These are phyloP conservation scores for Takifugu rubripes DNA, from an alignment of 2,797 vertebrate species.

Conservation along the genomic window DNA sequence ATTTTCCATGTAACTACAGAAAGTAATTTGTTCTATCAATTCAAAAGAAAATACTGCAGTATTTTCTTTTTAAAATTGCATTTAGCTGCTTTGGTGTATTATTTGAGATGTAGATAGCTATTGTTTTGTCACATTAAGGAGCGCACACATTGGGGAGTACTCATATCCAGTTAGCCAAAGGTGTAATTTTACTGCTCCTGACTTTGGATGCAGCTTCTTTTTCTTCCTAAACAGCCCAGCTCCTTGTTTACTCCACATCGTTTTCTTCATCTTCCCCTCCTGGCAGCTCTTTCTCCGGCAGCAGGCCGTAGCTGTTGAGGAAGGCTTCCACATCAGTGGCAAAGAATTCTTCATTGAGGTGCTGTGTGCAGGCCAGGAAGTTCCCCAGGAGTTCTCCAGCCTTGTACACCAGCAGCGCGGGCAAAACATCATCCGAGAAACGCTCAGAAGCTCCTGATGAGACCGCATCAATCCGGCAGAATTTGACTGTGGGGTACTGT, in stretches of 20 bases:
- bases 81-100: constrained; percentile 24
- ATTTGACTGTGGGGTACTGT: constrained; percentile 88
- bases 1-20: constrained; percentile 9
- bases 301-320: constrained; percentile 91
- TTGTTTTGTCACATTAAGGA: constrained; percentile 3
- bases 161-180: not conserved
- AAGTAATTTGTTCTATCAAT: not conserved
- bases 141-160: constrained; percentile 4
- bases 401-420: constrained; percentile 91
- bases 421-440: constrained; percentile 88
- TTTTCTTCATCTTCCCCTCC: constrained; percentile 66
- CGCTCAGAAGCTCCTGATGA: constrained; percentile 86
- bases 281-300: constrained; percentile 86
- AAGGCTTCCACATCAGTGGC: constrained; percentile 93
- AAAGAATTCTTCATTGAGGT: constrained; percentile 90
- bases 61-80: constrained; percentile 6
- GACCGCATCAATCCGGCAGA: constrained; percentile 91
- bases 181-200: not conserved
- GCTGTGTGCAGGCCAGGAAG: constrained; percentile 86
- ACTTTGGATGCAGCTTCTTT: constrained; percentile 8
- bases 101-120: not conserved
- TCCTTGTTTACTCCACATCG: constrained; percentile 50
- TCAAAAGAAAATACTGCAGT: not conserved
- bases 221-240: constrained; percentile 62
- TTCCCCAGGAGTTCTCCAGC: constrained; percentile 93